Evolutionary conservation across 1,140 invertebrate species (phyloP), one percentile per base, ranked within the genome.

Genomic region (Halictus rubicundus): DNA sequence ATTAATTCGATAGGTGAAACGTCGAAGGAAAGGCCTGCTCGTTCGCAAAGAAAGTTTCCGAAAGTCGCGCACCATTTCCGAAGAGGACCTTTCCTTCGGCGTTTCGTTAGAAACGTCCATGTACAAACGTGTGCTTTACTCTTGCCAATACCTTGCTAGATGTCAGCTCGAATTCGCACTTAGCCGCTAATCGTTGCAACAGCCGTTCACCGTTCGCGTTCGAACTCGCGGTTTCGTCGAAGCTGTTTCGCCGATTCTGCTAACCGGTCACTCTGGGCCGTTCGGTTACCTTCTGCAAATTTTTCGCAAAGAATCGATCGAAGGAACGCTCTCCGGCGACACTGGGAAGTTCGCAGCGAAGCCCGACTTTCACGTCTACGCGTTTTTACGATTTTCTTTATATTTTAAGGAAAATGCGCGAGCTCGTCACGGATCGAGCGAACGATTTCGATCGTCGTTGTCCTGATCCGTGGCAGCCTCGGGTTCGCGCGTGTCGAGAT

Each of bases 51-150:
- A 63, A 27, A 64, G 32, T 39, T 46, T 60, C n/a, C 64, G 1
- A 49, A 32, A 68, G 25, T 60, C n/a, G 7, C 21, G 27, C 8
- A 25, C 37, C n/a, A 9, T 16, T 9, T 54, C 7, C 5, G 57
- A 6, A 21, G 61, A 52, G 25, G 69, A 57, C 21, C 42, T 49
- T 60, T 60, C 9, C 63, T 37, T 60, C 39, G 85, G 73, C 82
- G 16, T 54, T 14, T n/a, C 68, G 83, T 83, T 89, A 85, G 86
- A 88, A 87, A 90, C 81, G 89, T 89, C 88, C 88, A 90, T 91
- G 90, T 91, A 91, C 88, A 91, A 91, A 91, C 82, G 82, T 86
- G 89, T 91, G 90, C 89, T 91, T 91, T 91, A 91, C 71, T 89
- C 90, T 91, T 86, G 89, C 90, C 90, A 87, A 88, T 89, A 78